These are phyloP conservation scores for Drepana falcataria DNA, from an alignment of 2,888 invertebrate genomes.

Conservation along the genomic window DNA sequence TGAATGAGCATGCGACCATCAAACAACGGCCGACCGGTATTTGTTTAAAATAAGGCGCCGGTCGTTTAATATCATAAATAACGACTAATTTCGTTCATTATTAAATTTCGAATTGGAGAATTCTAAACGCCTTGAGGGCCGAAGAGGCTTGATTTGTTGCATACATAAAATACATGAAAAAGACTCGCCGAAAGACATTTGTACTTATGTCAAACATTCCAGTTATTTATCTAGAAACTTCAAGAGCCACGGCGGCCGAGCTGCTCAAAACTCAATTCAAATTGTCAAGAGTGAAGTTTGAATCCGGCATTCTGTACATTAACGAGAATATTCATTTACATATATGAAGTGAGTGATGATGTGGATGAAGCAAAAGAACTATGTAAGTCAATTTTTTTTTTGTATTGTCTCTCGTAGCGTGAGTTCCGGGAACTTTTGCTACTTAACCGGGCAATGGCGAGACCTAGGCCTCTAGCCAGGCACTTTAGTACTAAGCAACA, in stretches of 20 bases:
- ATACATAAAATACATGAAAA: constrained; percentile 21
- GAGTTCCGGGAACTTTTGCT: too few species aligned
- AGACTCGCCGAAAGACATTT: constrained; percentile 12
- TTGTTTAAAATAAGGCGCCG: constrained; percentile 41
- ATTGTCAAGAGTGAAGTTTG: too few species aligned
- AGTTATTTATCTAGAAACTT: constrained; percentile 10
- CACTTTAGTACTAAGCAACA: too few species aligned
- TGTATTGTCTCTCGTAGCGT: too few species aligned
- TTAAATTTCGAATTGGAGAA: constrained; percentile 33
- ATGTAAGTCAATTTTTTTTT: too few species aligned
- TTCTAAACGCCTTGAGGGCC: constrained; percentile 7
- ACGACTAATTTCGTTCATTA: constrained; percentile 40
- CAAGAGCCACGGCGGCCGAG: constrained; percentile 13
- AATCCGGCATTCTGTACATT: too few species aligned
- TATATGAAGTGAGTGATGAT: too few species aligned
- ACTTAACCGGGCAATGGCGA: too few species aligned
- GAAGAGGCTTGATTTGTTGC: constrained; percentile 23
- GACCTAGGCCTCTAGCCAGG: too few species aligned
- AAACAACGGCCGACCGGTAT: constrained; percentile 24
- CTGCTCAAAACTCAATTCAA: too few species aligned
- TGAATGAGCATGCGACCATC: constrained; percentile 18
- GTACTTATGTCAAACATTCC: neutral
- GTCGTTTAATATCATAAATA: constrained; percentile 40
- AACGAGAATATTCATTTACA: too few species aligned
- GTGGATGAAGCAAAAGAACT: too few species aligned